Evolutionary conservation across 2,797 vertebrate genomes (phyloP).

Genomic region (Tiaroga cobitis): DNA sequence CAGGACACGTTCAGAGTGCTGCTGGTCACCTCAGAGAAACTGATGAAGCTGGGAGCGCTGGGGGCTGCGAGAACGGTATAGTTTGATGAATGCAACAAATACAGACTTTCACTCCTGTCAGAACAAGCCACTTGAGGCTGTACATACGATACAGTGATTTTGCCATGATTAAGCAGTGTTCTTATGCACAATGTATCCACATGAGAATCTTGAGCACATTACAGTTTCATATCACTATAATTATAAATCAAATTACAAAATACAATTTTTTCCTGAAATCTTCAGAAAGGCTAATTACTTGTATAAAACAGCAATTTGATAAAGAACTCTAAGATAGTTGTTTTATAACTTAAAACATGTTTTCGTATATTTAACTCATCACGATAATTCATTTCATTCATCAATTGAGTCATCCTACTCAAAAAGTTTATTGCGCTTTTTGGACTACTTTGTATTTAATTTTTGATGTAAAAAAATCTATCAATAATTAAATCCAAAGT

Average conservation of each 20-base stretch:
- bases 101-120: not conserved
- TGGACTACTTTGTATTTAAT: not conserved
- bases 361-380: not conserved
- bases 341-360: not conserved
- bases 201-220: not conserved
- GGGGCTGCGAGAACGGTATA: conserved; percentile 80
- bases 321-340: not conserved
- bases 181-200: not conserved
- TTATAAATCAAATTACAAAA: not conserved
- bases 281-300: not conserved
- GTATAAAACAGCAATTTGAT: not conserved
- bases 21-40: conserved; percentile 92
- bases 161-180: not conserved
- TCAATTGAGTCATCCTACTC: not conserved
- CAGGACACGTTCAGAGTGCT: conserved; percentile 93
- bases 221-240: not conserved
- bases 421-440: not conserved
- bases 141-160: not conserved
- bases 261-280: not conserved
- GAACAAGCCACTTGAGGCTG: not conserved
- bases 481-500: not conserved
- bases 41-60: conserved; percentile 86
- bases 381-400: not conserved
- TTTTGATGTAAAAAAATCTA: not conserved
- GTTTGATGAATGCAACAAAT: conserved; percentile 9